These are phyloP conservation scores for Hermodice carunculata DNA, from an alignment of 2,888 invertebrate genomes.

Conservation along the genomic window DNA sequence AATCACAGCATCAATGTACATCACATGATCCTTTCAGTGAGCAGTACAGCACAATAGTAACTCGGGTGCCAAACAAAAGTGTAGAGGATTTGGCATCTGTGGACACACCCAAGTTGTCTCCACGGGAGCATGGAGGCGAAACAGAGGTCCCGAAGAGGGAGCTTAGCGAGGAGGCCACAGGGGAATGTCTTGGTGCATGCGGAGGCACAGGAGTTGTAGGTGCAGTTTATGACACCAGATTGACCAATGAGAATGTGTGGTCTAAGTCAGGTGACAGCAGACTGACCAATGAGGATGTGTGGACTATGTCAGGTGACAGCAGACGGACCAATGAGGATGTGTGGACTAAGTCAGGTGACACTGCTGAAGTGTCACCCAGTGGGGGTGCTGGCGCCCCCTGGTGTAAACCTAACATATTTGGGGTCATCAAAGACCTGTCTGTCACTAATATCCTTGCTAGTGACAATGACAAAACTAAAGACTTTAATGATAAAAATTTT, in stretches of 20 bases:
- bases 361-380: no score
- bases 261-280: not conserved
- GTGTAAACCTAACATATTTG: conserved; percentile 58
- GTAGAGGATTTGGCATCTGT: conserved; percentile 49
- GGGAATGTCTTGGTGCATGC: no score
- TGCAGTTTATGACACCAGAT: not conserved
- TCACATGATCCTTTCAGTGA: conserved; percentile 1
- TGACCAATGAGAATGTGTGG: no score
- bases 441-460: conserved; percentile 62
- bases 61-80: conserved; percentile 59
- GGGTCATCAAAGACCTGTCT: conserved; percentile 66
- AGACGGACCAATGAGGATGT: no score
- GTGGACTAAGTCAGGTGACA: no score
- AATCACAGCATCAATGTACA: not conserved
- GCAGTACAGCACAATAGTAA: conserved; percentile 51
- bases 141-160: not conserved
- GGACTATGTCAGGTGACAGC: no score
- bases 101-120: not conserved
- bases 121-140: not conserved
- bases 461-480: conserved; percentile 62
- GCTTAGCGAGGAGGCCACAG: no score
- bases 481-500: conserved; percentile 56
- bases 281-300: no score
- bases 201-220: not conserved
- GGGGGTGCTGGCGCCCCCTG: no score